phyloP scores from a whole-genome alignment of 2,797 vertebrate species.

The Sebastes oblongus region DNA sequence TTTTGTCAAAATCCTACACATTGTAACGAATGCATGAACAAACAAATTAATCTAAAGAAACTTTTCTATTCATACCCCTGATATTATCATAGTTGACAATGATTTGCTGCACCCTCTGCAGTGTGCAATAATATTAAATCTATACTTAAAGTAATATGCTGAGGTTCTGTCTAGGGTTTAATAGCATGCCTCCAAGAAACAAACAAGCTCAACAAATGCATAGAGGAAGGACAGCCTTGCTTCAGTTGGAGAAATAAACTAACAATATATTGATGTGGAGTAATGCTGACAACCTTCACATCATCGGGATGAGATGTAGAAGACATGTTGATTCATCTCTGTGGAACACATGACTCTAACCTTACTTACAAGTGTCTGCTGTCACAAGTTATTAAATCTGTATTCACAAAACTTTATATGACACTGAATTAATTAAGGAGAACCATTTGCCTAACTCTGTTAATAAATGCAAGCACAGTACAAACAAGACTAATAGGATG shows the following conservation, averaged over 20 bases:
- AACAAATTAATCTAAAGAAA: not conserved
- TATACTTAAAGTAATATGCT: not conserved
- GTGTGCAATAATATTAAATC: not conserved
- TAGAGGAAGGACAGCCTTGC: not conserved
- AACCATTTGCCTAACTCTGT: not conserved
- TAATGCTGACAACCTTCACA: constrained; percentile 37
- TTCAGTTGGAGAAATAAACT: not conserved
- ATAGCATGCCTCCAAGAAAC: not conserved
- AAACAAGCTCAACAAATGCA: not conserved
- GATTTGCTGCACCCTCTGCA: not conserved
- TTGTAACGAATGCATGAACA: not conserved
- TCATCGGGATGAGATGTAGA: constrained; percentile 8
- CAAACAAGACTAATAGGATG: not conserved
- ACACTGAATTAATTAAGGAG: not conserved
- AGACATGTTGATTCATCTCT: constrained; percentile 26
- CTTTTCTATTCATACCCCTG: not conserved
- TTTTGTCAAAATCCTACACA: not conserved
- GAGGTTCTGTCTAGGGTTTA: not conserved
- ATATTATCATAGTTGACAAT: not conserved
- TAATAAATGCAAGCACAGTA: not conserved
- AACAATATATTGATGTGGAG: constrained; percentile 16
- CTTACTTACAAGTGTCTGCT: not conserved
- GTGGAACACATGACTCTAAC: not conserved
- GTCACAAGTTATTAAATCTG: constrained; percentile 1
- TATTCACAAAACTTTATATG: not conserved